Evolutionary conservation across 2,888 invertebrate species (phyloP).

Genomic region (Bibio marci): DNA sequence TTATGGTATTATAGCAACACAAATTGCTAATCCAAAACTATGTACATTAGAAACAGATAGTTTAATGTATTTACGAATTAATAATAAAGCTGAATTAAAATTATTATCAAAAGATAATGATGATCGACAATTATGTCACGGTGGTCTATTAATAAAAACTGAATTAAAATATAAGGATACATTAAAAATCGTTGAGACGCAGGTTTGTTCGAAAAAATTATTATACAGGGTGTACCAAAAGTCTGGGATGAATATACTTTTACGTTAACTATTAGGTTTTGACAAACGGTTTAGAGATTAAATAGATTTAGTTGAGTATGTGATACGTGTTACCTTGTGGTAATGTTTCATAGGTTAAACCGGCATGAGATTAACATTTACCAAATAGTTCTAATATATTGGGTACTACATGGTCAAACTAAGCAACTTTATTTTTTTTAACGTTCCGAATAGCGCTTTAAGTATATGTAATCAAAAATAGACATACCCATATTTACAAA

Average conservation of each 20-base stretch:
- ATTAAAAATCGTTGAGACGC: slow-evolving; percentile 29
- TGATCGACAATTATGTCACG: slow-evolving; percentile 45
- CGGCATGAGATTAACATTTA: too few relatives aligned
- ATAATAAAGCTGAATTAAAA: slow-evolving; percentile 39
- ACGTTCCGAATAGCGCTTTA: too few relatives aligned
- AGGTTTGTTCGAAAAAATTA: slow-evolving; percentile 30
- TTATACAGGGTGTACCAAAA: not conserved
- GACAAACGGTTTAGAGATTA: too few relatives aligned
- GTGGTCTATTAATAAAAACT: slow-evolving; percentile 42
- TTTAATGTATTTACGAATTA: slow-evolving; percentile 41
- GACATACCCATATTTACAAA: too few relatives aligned
- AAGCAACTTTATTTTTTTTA: too few relatives aligned
- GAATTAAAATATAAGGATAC: slow-evolving; percentile 36
- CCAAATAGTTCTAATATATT: too few relatives aligned
- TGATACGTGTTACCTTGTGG: too few relatives aligned
- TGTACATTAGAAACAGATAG: slow-evolving; percentile 16
- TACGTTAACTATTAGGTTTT: slow-evolving; percentile 13
- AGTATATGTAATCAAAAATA: too few relatives aligned
- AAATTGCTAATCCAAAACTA: slow-evolving; percentile 39
- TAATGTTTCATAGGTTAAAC: too few relatives aligned
- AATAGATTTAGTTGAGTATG: too few relatives aligned
- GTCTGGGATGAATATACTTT: too few relatives aligned
- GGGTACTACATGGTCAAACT: too few relatives aligned
- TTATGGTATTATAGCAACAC: slow-evolving; percentile 42
- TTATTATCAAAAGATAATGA: slow-evolving; percentile 44